Evolutionary conservation across 2,113 vertebrate species (phyloP).

Genomic region (Callionymus lyra): DNA sequence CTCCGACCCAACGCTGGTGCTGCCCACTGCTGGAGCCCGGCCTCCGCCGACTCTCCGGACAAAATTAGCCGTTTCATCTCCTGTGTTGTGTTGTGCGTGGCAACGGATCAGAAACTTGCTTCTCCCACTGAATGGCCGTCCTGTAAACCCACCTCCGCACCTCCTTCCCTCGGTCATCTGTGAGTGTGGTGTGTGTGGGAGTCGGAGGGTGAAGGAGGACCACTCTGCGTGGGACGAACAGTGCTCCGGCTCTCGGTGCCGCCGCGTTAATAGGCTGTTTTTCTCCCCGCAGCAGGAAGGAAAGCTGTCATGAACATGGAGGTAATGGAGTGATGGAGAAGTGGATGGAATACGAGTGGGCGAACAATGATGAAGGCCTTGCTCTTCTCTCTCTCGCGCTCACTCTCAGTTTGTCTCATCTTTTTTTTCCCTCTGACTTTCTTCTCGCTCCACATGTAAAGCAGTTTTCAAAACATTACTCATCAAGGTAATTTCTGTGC

Average conservation of each 20-base stretch:
- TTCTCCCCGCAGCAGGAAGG: constrained; percentile 59
- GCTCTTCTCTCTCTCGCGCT: constrained; percentile 42
- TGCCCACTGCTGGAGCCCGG: constrained; percentile 4
- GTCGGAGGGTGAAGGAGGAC: constrained; percentile 55
- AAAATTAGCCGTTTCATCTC: constrained; percentile 27
- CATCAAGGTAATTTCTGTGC: constrained; percentile 16
- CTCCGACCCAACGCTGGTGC: constrained; percentile 1
- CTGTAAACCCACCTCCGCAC: constrained; percentile 33
- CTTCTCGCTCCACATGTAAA: constrained; percentile 6
- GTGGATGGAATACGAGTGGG: constrained; percentile 63
- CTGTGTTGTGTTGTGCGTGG: background rate
- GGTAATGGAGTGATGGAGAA: constrained; percentile 64
- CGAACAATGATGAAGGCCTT: constrained; percentile 46
- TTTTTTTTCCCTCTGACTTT: constrained; percentile 19
- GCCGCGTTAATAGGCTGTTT: constrained; percentile 59
- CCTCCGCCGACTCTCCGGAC: constrained; percentile 10
- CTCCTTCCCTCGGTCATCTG: constrained; percentile 42
- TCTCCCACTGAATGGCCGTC: constrained; percentile 32
- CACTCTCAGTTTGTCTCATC: constrained; percentile 16
- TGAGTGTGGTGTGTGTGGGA: constrained; percentile 41
- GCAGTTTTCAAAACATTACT: constrained; percentile 18
- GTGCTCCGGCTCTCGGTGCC: constrained; percentile 47
- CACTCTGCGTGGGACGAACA: constrained; percentile 59
- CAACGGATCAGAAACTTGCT: constrained; percentile 3
- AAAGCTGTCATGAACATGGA: constrained; percentile 67